A percentile compares a stretch with the other conserved stretches of the same genome.
Evolutionary conservation across 92 coral and sea anemone genomes (phyloP).

Genomic region (Umimayanthus kanabou): DNA sequence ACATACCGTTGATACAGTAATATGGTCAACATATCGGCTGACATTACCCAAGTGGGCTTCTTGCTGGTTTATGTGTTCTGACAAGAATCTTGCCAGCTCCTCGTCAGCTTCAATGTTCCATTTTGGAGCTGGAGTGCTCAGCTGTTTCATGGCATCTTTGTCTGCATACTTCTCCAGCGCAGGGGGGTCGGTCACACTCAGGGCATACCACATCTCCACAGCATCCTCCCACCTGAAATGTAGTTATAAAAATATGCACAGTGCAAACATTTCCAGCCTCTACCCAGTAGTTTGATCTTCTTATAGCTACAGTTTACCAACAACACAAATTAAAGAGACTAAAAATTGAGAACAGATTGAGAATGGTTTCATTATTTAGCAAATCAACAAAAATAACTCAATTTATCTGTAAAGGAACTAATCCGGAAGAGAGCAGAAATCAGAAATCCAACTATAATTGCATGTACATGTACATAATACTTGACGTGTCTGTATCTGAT

Average conservation of each 20-base stretch:
- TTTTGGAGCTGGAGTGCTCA: slow-evolving; percentile 88
- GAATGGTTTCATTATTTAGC: too few species aligned
- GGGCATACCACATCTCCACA: slow-evolving; percentile 79
- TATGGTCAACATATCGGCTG: slow-evolving; percentile 90
- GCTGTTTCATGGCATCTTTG: slow-evolving; percentile 87
- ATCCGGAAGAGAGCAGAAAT: too few species aligned
- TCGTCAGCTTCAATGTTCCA: slow-evolving; percentile 98
- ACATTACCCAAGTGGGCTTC: slow-evolving; percentile 89
- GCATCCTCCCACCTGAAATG: slow-evolving; percentile 83
- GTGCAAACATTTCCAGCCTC: neutral
- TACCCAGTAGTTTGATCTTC: neutral
- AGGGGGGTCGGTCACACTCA: slow-evolving; percentile 80
- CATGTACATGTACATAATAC: too few species aligned
- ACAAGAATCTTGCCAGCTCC: slow-evolving; percentile 87
- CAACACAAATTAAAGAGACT: too few species aligned
- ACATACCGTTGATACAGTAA: slow-evolving; percentile 92
- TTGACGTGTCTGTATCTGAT: too few species aligned
- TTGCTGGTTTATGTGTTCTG: slow-evolving; percentile 82
- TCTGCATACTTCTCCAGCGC: slow-evolving; percentile 80
- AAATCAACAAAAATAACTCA: too few species aligned
- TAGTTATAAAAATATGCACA: neutral
- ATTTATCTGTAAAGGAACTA: too few species aligned
- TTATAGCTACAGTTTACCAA: neutral
- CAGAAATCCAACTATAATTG: too few species aligned
- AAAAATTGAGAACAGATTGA: too few species aligned